A percentile compares a stretch with the other conserved stretches of the same genome.
These are phyloP conservation scores for Popillia japonica DNA, from an alignment of 1,140 invertebrate species.

Conservation along the genomic window DNA sequence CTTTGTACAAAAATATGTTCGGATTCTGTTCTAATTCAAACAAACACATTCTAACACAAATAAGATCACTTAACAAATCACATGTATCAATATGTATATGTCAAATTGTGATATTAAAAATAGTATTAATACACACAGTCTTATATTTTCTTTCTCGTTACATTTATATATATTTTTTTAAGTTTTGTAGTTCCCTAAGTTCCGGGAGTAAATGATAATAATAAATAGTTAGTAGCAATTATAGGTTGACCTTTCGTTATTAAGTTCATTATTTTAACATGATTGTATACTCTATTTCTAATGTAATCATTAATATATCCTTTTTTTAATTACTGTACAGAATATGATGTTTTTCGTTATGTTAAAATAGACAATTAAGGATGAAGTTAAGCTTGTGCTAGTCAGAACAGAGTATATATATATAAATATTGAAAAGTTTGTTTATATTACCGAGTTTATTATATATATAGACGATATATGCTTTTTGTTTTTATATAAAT, in stretches of 20 bases:
- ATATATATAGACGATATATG: too few species aligned
- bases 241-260: conserved; percentile 22
- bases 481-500: too few species aligned
- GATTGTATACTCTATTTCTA: conserved; percentile 2
- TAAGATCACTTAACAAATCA: not conserved
- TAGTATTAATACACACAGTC: conserved; percentile 26
- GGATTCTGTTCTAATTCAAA: not conserved
- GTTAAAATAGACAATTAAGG: not conserved
- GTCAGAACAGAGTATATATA: too few species aligned
- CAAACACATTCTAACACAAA: not conserved
- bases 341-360: conserved; percentile 19
- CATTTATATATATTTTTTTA: too few species aligned
- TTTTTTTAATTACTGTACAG: not conserved
- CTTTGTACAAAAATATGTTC: not conserved
- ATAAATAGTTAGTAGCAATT: not conserved
- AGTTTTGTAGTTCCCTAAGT: not conserved
- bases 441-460: too few species aligned
- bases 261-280: not conserved
- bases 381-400: too few species aligned
- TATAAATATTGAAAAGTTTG: too few species aligned
- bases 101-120: conserved; percentile 40
- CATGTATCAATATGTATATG: conserved; percentile 30
- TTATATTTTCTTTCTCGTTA: conserved; percentile 18
- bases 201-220: not conserved
- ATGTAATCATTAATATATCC: not conserved